Evolutionary conservation across 2,113 vertebrate genomes (phyloP).

Genomic region (Sander vitreus): DNA sequence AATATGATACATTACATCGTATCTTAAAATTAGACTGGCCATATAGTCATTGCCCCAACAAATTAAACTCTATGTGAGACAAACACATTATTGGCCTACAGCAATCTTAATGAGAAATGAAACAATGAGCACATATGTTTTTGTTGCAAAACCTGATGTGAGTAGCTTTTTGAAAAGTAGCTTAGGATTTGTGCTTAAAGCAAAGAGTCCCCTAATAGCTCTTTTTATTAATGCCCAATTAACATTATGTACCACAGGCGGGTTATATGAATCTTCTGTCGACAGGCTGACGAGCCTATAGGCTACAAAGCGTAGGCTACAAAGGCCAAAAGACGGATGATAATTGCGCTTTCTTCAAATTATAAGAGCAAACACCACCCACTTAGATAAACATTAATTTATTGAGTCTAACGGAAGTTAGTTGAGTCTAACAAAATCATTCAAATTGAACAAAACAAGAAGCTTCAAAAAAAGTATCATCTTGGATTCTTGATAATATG

Average conservation of each 20-base stretch:
- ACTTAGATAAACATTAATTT: not conserved
- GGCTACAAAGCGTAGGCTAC: not conserved
- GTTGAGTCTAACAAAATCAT: not conserved
- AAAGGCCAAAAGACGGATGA: not conserved
- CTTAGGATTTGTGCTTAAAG: not conserved
- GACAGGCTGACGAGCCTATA: not conserved
- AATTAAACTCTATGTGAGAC: not conserved
- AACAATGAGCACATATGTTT: no score
- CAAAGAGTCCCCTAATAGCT: not conserved
- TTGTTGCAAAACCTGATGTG: not conserved
- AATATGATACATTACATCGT: not conserved
- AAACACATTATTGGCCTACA: not conserved
- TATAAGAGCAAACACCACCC: not conserved
- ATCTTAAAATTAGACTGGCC: not conserved
- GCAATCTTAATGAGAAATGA: not conserved
- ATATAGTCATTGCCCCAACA: not conserved
- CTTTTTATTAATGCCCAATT: constrained; percentile 25
- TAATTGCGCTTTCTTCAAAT: not conserved
- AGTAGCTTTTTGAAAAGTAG: not conserved
- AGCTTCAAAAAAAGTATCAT: not conserved
- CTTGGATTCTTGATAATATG: not conserved
- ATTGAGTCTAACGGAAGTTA: not conserved
- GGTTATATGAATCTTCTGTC: not conserved
- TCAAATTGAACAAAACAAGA: not conserved
- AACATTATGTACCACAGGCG: constrained; percentile 11